These are phyloP conservation scores for Palythoa grandiflora DNA, from an alignment of 92 coral and sea anemone genomes.

Conservation along the genomic window DNA sequence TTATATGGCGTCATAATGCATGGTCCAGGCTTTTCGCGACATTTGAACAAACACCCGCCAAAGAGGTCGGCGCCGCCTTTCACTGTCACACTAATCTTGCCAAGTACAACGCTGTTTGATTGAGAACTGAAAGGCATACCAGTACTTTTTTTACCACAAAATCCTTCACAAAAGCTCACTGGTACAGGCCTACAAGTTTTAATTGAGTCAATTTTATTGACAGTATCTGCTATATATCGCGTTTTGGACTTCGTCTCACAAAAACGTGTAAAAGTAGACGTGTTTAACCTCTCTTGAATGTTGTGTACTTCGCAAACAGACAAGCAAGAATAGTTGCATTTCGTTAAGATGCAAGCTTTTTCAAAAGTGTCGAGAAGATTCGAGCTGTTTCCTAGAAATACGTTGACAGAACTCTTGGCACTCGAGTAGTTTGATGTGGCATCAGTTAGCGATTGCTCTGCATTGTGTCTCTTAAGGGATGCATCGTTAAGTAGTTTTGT, in stretches of 20 bases:
- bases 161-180: constrained; percentile 18
- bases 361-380: constrained; percentile 19
- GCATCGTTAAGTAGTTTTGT: neutral
- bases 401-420: constrained; percentile 1
- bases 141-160: constrained; percentile 1
- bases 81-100: neutral
- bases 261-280: constrained; percentile 13
- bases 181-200: neutral
- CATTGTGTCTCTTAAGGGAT: neutral
- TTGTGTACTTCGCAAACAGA: constrained; percentile 23
- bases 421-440: neutral
- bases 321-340: constrained; percentile 21
- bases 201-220: neutral
- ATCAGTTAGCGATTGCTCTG: constrained; percentile 8
- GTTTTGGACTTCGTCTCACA: constrained; percentile 30
- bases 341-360: constrained; percentile 8
- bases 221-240: neutral
- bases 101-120: constrained; percentile 12
- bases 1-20: constrained; percentile 20
- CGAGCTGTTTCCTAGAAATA: constrained; percentile 11
- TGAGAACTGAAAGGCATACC: neutral
- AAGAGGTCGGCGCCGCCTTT: constrained; percentile 4
- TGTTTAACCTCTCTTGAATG: constrained; percentile 20
- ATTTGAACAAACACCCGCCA: constrained; percentile 24
- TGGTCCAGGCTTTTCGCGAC: constrained; percentile 30